Evolutionary conservation across 2,888 invertebrate genomes (phyloP), one percentile per base, ranked within the genome.

Genomic region (Cephus runcator): DNA sequence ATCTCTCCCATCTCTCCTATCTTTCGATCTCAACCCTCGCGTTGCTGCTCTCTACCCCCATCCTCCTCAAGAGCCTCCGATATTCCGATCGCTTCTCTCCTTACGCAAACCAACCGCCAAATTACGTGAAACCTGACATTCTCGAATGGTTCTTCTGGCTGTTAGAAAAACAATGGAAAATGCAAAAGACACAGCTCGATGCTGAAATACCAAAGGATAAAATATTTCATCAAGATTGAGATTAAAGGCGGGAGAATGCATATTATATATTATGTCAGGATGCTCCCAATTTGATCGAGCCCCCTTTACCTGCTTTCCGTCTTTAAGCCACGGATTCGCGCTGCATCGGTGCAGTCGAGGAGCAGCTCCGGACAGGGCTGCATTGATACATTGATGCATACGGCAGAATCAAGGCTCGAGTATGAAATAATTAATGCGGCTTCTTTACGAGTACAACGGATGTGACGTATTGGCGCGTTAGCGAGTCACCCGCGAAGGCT

Each of bases 351-450:
- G 36, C 12, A 4, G 36, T 12, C 15, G 15, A 40, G 40, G 40
- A 40, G 1, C 40, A 35, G 11, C 6, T 15, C 6, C 6, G 15
- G 40, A 0, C 40, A 40, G 40, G 40, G 4, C 4, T 15, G 40
- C 1, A n/a, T n/a, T n/a, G 40, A 40, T 12, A 35, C 35, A 3
- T 12, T 35, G 4, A 35, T 35, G 3, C 3, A 40, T 15, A 4
- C 0, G 4, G 40, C 15, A 40, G 15, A 15, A 15, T 6, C 82
- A 84, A 85, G 85, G 86, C 85, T 85, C 83, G 85, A 84, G 83
- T 85, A 84, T 83, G 85, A 85, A 88, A 88, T 88, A 87, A 88
- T 88, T 88, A 88, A 88, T 88, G 87, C 84, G 84, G 82, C 82
- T 84, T 84, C 82, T 84, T 84, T 81, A 81, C 83, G 83, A 86